Percentiles rank a stretch among this genome's conserved stretches.
phyloP scores from a whole-genome alignment of 53 echinoderm and acorn worm genomes.

The Actinopyga echinites region DNA sequence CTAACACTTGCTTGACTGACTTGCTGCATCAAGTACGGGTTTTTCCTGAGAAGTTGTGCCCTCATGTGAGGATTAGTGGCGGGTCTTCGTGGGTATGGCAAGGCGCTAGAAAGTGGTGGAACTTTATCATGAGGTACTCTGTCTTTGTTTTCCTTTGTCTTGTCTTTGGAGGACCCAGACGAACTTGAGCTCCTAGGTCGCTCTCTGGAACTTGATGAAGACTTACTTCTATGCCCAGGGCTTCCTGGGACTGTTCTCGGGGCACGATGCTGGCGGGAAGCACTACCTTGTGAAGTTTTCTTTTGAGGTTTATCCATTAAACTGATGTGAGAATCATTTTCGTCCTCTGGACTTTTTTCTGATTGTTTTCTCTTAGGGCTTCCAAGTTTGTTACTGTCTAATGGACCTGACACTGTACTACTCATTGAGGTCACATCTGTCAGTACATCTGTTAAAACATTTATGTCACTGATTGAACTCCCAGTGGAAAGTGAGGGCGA shows the following conservation, averaged over 20 bases:
- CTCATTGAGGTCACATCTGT: constrained; percentile 41
- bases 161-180: constrained; percentile 81
- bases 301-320: constrained; percentile 28
- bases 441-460: constrained; percentile 38
- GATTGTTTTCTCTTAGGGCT: constrained; percentile 40
- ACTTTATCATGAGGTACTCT: constrained; percentile 54
- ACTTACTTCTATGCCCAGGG: constrained; percentile 84
- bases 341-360: constrained; percentile 2
- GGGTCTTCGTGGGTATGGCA: constrained; percentile 83
- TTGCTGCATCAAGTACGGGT: constrained; percentile 82
- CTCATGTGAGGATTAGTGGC: constrained; percentile 94
- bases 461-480: constrained; percentile 34
- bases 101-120: constrained; percentile 63
- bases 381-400: constrained; percentile 44
- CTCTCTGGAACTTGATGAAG: constrained; percentile 88
- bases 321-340: constrained; percentile 18
- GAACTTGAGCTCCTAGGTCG: constrained; percentile 94
- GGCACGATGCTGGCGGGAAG: constrained; percentile 64
- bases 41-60: constrained; percentile 74
- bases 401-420: constrained; percentile 32
- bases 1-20: constrained; percentile 69
- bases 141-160: constrained; percentile 56
- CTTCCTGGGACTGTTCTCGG: constrained; percentile 95
- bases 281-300: constrained; percentile 19
- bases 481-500: constrained; percentile 31